These are phyloP conservation scores for Pararge aegeria DNA, from an alignment of 1,140 invertebrate genomes.

Conservation along the genomic window DNA sequence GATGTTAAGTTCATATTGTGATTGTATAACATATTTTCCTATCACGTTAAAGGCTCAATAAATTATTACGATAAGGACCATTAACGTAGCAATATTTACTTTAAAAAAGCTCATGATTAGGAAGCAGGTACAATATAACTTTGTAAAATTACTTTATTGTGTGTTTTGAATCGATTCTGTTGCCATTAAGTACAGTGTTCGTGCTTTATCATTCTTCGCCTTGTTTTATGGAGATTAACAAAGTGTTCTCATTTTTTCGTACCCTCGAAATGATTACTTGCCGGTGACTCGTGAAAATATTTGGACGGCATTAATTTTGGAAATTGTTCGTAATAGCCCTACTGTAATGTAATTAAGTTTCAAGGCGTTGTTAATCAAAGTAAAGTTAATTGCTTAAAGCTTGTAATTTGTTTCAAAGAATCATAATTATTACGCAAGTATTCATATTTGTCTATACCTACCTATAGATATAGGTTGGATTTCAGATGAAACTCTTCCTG, in stretches of 20 bases:
- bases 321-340: constrained; percentile 12
- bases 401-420: background rate
- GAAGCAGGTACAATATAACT: background rate
- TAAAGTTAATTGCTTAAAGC: background rate
- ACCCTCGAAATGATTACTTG: constrained; percentile 28
- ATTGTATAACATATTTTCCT: no score
- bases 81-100: background rate
- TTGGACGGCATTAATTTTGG: constrained; percentile 16
- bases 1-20: no score
- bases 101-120: background rate
- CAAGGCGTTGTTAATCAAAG: background rate
- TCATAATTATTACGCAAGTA: background rate
- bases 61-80: no score
- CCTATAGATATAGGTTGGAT: no score
- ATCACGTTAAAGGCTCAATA: no score
- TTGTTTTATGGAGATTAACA: constrained; percentile 48
- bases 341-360: constrained; percentile 6
- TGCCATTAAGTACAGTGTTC: constrained; percentile 32
- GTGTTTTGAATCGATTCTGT: constrained; percentile 35
- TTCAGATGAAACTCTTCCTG: no score
- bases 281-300: constrained; percentile 35
- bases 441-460: no score
- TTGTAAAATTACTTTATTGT: constrained; percentile 12
- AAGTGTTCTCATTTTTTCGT: constrained; percentile 32
- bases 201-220: constrained; percentile 45